These are phyloP conservation scores for Dolichomitus sp. DNA, from an alignment of 2,888 invertebrate species.

Conservation along the genomic window DNA sequence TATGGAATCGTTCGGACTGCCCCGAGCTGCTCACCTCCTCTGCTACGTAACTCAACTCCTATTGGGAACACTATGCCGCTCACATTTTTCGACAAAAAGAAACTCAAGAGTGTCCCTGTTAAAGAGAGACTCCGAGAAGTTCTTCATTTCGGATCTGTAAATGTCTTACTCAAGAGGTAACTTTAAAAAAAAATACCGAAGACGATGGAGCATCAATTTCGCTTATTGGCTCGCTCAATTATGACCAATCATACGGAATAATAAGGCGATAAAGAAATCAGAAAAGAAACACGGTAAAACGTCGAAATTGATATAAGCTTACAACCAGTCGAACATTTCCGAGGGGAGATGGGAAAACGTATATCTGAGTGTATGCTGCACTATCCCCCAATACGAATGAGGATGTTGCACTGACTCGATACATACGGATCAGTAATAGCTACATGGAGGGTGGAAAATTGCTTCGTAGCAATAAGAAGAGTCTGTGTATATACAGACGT, in stretches of 20 bases:
- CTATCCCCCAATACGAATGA: constrained; percentile 31
- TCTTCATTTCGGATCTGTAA: constrained; percentile 22
- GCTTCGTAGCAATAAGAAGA: constrained; percentile 67
- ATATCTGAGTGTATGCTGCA: constrained; percentile 34
- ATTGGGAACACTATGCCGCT: constrained; percentile 23
- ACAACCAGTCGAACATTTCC: constrained; percentile 49
- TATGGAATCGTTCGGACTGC: constrained; percentile 65
- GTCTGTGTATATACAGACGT: constrained; percentile 49
- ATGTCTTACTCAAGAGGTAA: constrained; percentile 53
- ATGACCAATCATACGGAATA: constrained; percentile 58
- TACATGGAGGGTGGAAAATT: constrained; percentile 70
- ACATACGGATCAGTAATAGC: constrained; percentile 68
- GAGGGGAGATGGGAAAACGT: constrained; percentile 53
- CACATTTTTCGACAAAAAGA: constrained; percentile 40
- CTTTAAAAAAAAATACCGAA: not conserved
- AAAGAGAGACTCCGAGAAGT: constrained; percentile 14
- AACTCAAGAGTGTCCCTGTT: constrained; percentile 44
- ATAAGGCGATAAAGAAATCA: constrained; percentile 64
- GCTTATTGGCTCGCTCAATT: constrained; percentile 50
- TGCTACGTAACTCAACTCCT: constrained; percentile 30
- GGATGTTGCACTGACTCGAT: constrained; percentile 61
- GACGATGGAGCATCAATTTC: constrained; percentile 19
- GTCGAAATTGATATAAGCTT: constrained; percentile 59
- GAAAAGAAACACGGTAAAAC: constrained; percentile 37
- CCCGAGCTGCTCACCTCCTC: constrained; percentile 44